Evolutionary conservation across 2,113 vertebrate genomes (phyloP).

Genomic region (Dasyornis broadbenti): DNA sequence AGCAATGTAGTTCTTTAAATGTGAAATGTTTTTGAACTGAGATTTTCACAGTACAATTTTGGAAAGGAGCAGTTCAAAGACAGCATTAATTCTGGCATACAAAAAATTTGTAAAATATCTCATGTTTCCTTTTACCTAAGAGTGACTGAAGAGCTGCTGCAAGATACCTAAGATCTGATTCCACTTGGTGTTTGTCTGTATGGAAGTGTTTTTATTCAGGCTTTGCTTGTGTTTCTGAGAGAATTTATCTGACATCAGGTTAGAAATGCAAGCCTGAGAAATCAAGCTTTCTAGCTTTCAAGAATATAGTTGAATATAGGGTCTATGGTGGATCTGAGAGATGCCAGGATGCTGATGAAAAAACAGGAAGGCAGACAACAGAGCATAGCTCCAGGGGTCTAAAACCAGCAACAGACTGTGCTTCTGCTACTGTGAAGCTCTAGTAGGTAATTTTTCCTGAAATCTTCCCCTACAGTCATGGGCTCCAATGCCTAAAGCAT

Average conservation of each 20-base stretch:
- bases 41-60: background rate
- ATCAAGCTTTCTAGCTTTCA: background rate
- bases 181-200: background rate
- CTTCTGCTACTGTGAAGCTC: background rate
- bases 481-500: background rate
- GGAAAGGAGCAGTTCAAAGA: background rate
- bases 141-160: background rate
- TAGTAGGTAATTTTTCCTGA: background rate
- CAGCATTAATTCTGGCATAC: background rate
- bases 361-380: background rate
- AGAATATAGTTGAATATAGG: background rate
- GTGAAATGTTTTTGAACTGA: background rate
- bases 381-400: background rate
- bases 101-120: background rate
- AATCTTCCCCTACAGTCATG: background rate
- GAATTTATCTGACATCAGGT: background rate
- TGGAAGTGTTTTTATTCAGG: background rate
- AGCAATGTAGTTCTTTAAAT: background rate
- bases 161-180: background rate
- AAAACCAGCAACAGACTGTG: background rate
- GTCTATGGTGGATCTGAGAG: background rate
- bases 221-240: background rate
- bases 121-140: background rate
- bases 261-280: background rate
- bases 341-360: background rate